Evolutionary conservation across 2,797 vertebrate genomes (phyloP).

Genomic region (Syndactyla subalaris): DNA sequence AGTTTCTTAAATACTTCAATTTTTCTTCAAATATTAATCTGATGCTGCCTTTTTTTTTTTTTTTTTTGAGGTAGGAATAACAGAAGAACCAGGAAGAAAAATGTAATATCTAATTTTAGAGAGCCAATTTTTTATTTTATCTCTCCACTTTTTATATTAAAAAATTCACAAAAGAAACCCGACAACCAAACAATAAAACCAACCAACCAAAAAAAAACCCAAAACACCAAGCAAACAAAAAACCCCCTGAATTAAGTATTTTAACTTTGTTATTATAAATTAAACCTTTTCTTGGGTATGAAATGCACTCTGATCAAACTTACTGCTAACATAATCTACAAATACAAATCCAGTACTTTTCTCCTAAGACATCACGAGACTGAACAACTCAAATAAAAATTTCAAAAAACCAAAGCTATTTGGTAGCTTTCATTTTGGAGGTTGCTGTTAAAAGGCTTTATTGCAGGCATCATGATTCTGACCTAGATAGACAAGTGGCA

Average conservation of each 20-base stretch:
- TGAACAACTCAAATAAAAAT: background rate
- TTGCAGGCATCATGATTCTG: background rate
- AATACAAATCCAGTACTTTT: background rate
- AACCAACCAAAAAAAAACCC: background rate
- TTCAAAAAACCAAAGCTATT: fast-evolving
- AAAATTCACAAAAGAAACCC: background rate
- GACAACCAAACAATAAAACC: no score
- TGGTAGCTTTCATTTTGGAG: background rate
- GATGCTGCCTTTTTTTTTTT: background rate
- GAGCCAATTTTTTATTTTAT: background rate
- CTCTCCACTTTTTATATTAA: background rate
- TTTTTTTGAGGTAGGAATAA: background rate
- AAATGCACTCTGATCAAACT: background rate
- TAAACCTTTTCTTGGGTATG: background rate
- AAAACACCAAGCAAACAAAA: no score
- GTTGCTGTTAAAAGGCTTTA: background rate
- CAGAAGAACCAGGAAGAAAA: background rate
- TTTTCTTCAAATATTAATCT: background rate
- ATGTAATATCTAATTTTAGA: background rate
- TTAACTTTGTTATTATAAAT: background rate
- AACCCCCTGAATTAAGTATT: background rate
- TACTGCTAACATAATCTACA: background rate
- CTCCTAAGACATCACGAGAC: background rate
- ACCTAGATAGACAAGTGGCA: background rate
- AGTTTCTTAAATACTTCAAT: background rate